Conservation (phyloP, 2,113 vertebrate genomes). For the Archilochus colubris region DNA sequence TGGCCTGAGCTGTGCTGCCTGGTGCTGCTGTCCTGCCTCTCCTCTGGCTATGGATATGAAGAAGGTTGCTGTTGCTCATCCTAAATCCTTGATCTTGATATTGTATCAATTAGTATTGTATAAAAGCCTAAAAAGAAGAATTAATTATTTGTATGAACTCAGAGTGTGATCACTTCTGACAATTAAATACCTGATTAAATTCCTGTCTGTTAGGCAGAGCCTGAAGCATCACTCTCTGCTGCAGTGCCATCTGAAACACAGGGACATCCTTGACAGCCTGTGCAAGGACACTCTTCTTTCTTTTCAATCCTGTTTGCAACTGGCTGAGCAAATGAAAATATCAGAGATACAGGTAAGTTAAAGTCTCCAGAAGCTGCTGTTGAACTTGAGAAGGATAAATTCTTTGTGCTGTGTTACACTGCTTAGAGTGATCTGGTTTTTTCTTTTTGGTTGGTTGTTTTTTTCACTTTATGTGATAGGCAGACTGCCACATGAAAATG, state of each 20-base stretch:
- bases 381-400: background rate
- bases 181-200: background rate
- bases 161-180: background rate
- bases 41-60: background rate
- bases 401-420: background rate
- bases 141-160: background rate
- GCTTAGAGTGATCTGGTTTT: background rate
- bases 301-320: constrained; percentile 84
- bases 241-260: constrained; percentile 86
- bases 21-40: background rate
- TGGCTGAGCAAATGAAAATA: constrained; percentile 84
- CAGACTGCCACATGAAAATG: background rate
- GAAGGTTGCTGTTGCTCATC: background rate
- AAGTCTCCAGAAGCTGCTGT: background rate
- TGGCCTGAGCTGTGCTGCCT: background rate
- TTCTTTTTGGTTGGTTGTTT: background rate
- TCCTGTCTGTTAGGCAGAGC: constrained; percentile 82
- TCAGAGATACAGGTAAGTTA: constrained; percentile 69
- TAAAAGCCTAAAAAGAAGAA: background rate
- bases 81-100: background rate
- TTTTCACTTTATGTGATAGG: background rate
- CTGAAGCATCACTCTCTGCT: constrained; percentile 88
- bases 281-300: constrained; percentile 86
- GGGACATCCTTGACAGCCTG: constrained; percentile 81
- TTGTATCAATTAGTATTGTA: background rate